Base-by-base conservation (phyloP, 2,113 vertebrate genomes). In the Myiagra hebetior region DNA sequence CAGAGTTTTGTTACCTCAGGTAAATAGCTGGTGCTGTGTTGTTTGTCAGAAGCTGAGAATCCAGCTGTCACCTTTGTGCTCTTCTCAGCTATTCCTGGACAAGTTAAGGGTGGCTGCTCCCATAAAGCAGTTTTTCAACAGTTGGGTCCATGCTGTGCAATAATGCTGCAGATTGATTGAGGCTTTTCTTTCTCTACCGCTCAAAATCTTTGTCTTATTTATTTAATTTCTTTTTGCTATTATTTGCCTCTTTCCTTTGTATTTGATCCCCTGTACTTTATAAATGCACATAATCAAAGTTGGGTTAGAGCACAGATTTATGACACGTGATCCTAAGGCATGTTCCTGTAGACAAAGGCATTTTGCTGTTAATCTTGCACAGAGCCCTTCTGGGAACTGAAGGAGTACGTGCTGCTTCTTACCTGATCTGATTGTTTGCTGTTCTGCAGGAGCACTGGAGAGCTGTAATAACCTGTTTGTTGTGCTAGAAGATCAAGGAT, bases 401-500 rank as follows among this genome's bases (percentile, higher is more conserved):
- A 94, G 52, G 62, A 46, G 9, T 4, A 19, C 0, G 16, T 1
- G 4, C 3, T 82, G 70, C 70, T 76, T 76, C 65, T 62, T 52
- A 12, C 41, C 59, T 84, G 76, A 37, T 73, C 46, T 91, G 85
- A 64, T 56, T 89, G 78, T 78, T 79, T 80, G 67, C 86, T 89
- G 69, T 86, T 80, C 78, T 83, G 79, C 67, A 86, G 41, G 27
- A 95, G n/a, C 49, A 64, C 62, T 26, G 53, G 75, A 76, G 23
- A 64, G 70, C 30, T 88, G 24, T 56, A 92, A 86, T 91, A 91
- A 88, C 63, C 53, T 88, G 67, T 22, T 64, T 76, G 73, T 76
- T 97, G 81, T 73, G 28, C 65, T n/a, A 28, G 46, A 77, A 89
- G 84, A 94, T 68, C 62, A 85, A 91, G 74, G 74, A 68, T 90